Evolutionary conservation across 2,113 vertebrate genomes (phyloP).

Genomic region (Bubo bubo): DNA sequence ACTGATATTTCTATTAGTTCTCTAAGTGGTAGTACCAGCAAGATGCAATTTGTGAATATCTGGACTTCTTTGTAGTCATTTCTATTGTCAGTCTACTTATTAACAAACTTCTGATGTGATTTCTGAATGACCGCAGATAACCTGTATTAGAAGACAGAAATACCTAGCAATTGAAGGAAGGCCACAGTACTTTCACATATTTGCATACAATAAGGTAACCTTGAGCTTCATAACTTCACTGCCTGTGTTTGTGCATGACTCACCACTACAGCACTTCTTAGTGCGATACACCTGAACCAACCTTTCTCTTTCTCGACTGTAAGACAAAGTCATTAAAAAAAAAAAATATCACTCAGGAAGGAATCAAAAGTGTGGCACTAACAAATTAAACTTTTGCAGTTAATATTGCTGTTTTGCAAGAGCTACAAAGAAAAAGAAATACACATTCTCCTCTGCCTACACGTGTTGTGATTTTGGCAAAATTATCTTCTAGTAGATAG

Average conservation of each 20-base stretch:
- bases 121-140: neutral
- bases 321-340: neutral
- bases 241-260: neutral
- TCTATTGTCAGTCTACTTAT: neutral
- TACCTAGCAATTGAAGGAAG: neutral
- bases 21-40: neutral
- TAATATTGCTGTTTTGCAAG: neutral
- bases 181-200: neutral
- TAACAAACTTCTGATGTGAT: neutral
- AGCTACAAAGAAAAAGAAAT: neutral
- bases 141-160: neutral
- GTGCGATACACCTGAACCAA: neutral
- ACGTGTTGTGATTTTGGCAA: neutral
- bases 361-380: neutral
- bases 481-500: neutral
- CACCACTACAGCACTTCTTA: neutral
- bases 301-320: neutral
- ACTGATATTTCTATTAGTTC: slow-evolving; percentile 36
- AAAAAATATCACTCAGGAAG: neutral
- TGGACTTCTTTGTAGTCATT: neutral
- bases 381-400: neutral
- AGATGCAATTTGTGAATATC: slow-evolving; percentile 19
- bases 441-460: neutral
- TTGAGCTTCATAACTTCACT: neutral
- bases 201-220: neutral